Base-by-base conservation (phyloP, 2,888 invertebrate species). In the Orthosia incerta region DNA sequence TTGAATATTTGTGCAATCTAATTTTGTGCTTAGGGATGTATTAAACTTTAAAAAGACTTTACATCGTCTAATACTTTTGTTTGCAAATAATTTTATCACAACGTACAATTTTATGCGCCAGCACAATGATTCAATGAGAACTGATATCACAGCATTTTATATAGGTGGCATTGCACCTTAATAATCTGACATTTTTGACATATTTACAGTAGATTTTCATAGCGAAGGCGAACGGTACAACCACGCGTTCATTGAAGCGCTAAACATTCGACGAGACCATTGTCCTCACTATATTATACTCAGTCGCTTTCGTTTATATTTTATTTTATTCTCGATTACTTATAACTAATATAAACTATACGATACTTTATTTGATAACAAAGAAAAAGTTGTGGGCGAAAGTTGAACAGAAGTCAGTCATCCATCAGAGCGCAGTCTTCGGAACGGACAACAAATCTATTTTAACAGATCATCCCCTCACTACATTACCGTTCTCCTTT, bases 61-160 rank as follows among this genome's bases (percentile, higher is more conserved):
- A 65, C 16, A 71, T 16, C 68, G 53, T 62, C 53, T 53, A 60
- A 70, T 68, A 59, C n/a, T 68, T 71, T 84, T 70, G 56, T 70
- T 69, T 60, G 74, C 82, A 84, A 82, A 74, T 63, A 71, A 73
- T 71, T 56, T 74, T 82, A 80, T 84, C 82, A 84, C 80, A 85
- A 76, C 72, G 55, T 83, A 84, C 67, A 82, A 79, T 76, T 82
- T 79, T 75, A 79, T 88, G 82, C 84, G 80, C 83, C 84, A 86
- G 86, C 85, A 87, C 86, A 86, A 86, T 89, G 89, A 90, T 90
- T 92, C 92, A 93, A 93, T 91, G 89, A 93, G 91, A 94, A 95
- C 94, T 94, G 94, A 95, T 96, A 96, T 96, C 96, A 96, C 96
- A 96, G 96, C 95, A 94, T 94, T 95, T 95, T 93, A 91, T 93